These are phyloP conservation scores for Siniperca chuatsi DNA, from an alignment of 2,113 vertebrate species.

Conservation along the genomic window DNA sequence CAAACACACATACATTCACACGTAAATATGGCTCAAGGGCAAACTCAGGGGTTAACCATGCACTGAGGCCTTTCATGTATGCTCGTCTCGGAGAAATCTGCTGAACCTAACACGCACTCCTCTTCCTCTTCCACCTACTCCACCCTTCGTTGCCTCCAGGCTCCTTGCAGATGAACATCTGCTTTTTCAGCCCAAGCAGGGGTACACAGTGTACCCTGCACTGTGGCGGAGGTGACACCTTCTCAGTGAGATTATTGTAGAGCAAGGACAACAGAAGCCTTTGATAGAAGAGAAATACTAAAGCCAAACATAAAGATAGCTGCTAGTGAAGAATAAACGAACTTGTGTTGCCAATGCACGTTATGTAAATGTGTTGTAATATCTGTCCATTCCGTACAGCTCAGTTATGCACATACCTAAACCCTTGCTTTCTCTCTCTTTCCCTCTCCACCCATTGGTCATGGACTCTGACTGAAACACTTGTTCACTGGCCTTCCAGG, in stretches of 20 bases:
- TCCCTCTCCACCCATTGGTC: constrained; percentile 52
- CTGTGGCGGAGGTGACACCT: constrained; percentile 46
- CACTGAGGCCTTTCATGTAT: constrained; percentile 13
- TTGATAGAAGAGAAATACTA: constrained; percentile 1
- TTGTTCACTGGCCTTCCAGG: constrained; percentile 74
- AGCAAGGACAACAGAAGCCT: neutral
- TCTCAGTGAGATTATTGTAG: constrained; percentile 43
- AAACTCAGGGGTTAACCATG: constrained; percentile 21
- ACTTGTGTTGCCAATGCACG: neutral
- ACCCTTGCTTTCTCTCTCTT: constrained; percentile 38
- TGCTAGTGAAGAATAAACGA: neutral
- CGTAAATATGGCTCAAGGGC: constrained; percentile 11
- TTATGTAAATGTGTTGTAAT: constrained; percentile 26
- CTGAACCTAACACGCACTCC: constrained; percentile 13
- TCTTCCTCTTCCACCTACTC: constrained; percentile 33
- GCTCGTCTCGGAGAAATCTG: neutral
- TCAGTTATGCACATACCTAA: constrained; percentile 40
- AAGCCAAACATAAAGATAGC: neutral
- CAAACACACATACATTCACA: constrained; percentile 27
- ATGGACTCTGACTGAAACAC: constrained; percentile 70
- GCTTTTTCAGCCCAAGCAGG: constrained; percentile 16
- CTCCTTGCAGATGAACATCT: constrained; percentile 35
- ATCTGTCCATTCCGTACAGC: constrained; percentile 25
- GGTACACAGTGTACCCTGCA: constrained; percentile 32
- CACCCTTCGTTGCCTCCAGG: constrained; percentile 44